phyloP scores from a whole-genome alignment of 2,797 vertebrate genomes.

The Halcyon leucocephala region DNA sequence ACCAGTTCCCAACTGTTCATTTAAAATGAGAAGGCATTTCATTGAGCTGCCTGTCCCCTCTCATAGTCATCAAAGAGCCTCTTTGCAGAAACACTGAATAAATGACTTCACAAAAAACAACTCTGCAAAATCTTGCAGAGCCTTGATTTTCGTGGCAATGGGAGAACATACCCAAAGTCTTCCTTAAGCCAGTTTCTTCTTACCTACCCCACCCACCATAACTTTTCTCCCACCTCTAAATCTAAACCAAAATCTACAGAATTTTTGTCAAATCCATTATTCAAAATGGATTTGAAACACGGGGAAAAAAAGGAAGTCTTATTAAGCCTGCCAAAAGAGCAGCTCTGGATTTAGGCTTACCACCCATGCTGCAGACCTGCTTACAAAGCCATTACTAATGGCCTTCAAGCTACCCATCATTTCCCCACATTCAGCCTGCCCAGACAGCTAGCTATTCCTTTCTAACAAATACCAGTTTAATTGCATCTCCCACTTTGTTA shows the following conservation, averaged over 20 bases:
- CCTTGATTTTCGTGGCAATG: background rate
- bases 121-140: background rate
- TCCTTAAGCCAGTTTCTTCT: background rate
- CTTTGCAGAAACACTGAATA: background rate
- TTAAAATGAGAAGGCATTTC: background rate
- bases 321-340: constrained; percentile 30
- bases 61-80: background rate
- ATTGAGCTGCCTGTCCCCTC: background rate
- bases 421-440: constrained; percentile 15
- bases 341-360: constrained; percentile 52
- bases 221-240: background rate
- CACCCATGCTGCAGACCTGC: constrained; percentile 57
- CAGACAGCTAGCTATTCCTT: constrained; percentile 49
- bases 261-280: background rate
- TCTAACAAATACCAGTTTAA: constrained; percentile 73
- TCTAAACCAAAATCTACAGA: background rate
- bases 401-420: constrained; percentile 53
- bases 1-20: background rate
- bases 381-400: constrained; percentile 65
- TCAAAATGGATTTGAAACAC: background rate
- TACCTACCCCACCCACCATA: background rate
- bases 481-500: constrained; percentile 72
- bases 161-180: background rate
- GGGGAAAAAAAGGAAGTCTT: constrained; percentile 6
- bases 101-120: background rate